phyloP scores from a whole-genome alignment of 2,113 vertebrate species.

The Sclerurus mexicanus region DNA sequence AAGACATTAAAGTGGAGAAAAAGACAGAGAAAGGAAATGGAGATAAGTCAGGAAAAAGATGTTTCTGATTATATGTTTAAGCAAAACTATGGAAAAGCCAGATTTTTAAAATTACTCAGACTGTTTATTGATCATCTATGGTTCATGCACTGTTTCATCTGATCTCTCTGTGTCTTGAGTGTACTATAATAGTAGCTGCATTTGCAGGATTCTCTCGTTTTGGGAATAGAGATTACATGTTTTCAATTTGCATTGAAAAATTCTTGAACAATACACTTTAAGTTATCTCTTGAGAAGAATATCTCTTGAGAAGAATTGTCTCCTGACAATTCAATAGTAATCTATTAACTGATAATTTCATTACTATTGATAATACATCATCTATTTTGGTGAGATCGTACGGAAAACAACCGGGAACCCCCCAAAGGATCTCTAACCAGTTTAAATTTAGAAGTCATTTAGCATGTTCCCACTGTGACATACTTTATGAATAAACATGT shows the following conservation, averaged over 20 bases:
- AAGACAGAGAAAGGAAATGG: background rate
- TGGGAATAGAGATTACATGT: background rate
- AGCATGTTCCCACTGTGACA: background rate
- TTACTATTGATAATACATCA: slow-evolving; percentile 68
- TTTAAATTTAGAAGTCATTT: slow-evolving; percentile 52
- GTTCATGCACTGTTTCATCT: background rate
- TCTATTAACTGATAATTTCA: slow-evolving; percentile 69
- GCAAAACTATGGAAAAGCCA: background rate
- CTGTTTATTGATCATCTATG: background rate
- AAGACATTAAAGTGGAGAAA: background rate
- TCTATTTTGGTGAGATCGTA: slow-evolving; percentile 50
- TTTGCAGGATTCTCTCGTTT: slow-evolving; percentile 36
- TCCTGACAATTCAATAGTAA: slow-evolving; percentile 64
- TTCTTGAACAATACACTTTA: slow-evolving; percentile 43
- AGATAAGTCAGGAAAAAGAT: background rate
- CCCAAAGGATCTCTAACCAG: slow-evolving; percentile 26
- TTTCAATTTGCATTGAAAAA: slow-evolving; percentile 60
- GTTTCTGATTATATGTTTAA: background rate
- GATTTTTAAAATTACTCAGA: background rate
- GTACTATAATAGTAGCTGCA: background rate
- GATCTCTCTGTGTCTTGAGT: background rate
- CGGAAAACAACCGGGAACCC: background rate
- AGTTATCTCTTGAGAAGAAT: slow-evolving; percentile 39
- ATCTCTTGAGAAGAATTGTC: slow-evolving; percentile 24
- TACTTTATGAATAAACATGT: background rate